Base-by-base conservation (phyloP, 2,113 vertebrate species). In the Cyanoramphus novaezelandiae region DNA sequence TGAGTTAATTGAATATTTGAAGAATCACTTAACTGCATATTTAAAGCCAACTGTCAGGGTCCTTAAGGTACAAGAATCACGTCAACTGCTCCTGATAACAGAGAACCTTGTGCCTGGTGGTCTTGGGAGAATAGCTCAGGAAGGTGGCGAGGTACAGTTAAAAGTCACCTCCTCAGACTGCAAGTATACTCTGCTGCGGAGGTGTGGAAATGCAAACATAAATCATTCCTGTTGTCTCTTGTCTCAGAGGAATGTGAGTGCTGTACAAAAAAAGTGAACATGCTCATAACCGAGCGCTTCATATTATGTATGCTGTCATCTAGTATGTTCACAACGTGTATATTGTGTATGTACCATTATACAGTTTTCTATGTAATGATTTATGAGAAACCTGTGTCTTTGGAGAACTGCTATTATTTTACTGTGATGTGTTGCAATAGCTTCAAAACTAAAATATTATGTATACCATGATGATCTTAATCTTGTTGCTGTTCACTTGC, bases 191-290 rank as follows among this genome's bases (percentile, higher is more conserved):
- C 57, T 94, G 44, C 65, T 69, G 84, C 63, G 91, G 65, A 95
- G 27, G 19, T 82, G 57, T 94, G 70, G 64, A 93, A 87, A 83
- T 57, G 37, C 65, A 87, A 72, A 65, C 86, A 95, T 89, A 91
- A 95, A 95, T 95, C 70, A 92, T 87, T 72, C 63, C 37, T 82
- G 55, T 71, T 82, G 24, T 76, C 84, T 87, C 89, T 82, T 95
- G 55, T 89, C 89, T 85, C 74, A 77, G 63, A 72, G 60, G 63
- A 91, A 92, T 11, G 14, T 89, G 86, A 89, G 62, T 82, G 91
- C 65, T 87, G 74, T 78, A 47, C 74, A 49, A 81, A 93, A 95
- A 77, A 52, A 1, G 6, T 25, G 39, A 69, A 68, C 9, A 3
- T 37, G 41, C 39, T 82, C 0, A 2, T 37, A 79, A 64, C 15